These are phyloP conservation scores for Spermophilus dauricus DNA, from an alignment of 2,113 vertebrate species.

Conservation along the genomic window DNA sequence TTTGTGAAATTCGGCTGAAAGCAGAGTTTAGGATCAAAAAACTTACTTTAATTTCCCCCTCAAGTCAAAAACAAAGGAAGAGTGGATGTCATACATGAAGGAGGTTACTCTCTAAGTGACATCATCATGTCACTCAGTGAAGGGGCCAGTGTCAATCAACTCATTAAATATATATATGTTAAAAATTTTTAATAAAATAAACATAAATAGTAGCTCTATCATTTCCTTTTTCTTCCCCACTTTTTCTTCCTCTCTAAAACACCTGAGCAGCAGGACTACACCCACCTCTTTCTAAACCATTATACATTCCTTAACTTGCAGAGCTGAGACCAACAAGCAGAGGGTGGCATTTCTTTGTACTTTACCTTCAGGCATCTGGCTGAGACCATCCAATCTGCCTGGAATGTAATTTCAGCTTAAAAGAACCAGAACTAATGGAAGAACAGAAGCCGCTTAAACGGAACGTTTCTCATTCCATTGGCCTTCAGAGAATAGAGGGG, in stretches of 20 bases:
- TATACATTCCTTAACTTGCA: slow-evolving; percentile 44
- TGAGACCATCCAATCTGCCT: slow-evolving; percentile 74
- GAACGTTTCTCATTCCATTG: slow-evolving; percentile 75
- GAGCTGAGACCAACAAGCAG: slow-evolving; percentile 51
- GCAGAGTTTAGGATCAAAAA: slow-evolving; percentile 55
- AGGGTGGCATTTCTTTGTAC: slow-evolving; percentile 72
- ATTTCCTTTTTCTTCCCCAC: not conserved
- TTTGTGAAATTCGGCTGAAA: slow-evolving; percentile 62
- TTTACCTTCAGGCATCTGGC: slow-evolving; percentile 78
- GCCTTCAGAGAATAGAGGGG: slow-evolving; percentile 55
- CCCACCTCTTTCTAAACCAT: slow-evolving; percentile 39
- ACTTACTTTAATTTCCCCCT: not conserved
- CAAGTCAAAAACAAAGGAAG: not conserved
- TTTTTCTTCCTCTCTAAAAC: not conserved
- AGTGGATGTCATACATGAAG: not conserved
- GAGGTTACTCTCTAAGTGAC: not conserved
- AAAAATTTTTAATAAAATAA: not conserved
- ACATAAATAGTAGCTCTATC: not conserved
- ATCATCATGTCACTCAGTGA: not conserved
- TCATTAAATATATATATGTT: not conserved
- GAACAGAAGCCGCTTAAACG: slow-evolving; percentile 80
- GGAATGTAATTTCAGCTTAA: slow-evolving; percentile 83
- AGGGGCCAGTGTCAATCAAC: not conserved
- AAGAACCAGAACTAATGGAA: slow-evolving; percentile 83
- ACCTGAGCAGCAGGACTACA: slow-evolving; percentile 42